Conservation (phyloP, 2,113 vertebrate genomes). For the Lasiurus cinereus region DNA sequence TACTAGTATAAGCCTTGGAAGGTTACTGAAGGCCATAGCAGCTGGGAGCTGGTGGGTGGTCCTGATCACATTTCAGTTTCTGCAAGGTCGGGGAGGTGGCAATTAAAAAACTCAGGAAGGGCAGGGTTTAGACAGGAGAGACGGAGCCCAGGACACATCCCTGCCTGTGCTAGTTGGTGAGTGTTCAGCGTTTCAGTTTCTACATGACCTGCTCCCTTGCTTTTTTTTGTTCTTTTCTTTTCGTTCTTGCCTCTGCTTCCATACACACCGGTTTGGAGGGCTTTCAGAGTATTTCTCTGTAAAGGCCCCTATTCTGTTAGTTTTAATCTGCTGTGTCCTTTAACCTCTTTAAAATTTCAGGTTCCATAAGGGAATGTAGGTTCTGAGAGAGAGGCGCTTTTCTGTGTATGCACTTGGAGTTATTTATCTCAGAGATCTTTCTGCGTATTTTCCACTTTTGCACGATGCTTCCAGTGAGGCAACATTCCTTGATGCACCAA, state of each 20-base stretch:
- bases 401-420: background rate
- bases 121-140: background rate
- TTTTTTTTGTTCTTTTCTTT: background rate
- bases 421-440: background rate
- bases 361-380: background rate
- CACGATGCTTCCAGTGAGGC: background rate
- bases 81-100: background rate
- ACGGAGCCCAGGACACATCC: background rate
- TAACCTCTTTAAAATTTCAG: slow-evolving; percentile 53
- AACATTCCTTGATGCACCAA: background rate
- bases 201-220: background rate
- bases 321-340: background rate
- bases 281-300: slow-evolving; percentile 18
- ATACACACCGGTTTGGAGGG: background rate
- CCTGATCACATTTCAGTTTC: background rate
- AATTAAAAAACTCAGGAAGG: background rate
- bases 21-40: background rate
- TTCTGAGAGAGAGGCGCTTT: background rate
- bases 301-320: slow-evolving; percentile 1
- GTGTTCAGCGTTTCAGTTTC: background rate
- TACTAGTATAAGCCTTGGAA: background rate
- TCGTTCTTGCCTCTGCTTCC: slow-evolving; percentile 6
- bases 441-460: background rate
- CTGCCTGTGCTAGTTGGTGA: background rate
- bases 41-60: background rate